Conservation (phyloP, 2,888 invertebrate genomes). For the Polydrusus cervinus region DNA sequence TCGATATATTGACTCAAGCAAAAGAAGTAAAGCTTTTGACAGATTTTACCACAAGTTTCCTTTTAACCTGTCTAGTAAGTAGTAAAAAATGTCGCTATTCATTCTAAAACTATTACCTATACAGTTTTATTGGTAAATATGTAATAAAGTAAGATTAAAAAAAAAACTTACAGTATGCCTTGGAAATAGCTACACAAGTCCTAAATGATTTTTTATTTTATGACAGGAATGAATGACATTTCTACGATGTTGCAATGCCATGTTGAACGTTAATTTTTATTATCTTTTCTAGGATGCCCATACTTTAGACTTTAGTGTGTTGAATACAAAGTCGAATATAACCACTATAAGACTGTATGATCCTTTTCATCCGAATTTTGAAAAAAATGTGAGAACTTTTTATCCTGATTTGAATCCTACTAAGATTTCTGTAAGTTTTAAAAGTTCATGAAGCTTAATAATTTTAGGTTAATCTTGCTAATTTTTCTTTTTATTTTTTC, state of each 20-base stretch:
- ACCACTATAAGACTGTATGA: constrained; percentile 80
- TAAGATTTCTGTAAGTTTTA: constrained; percentile 30
- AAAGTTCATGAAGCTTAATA: background rate
- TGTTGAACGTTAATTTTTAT: too few species aligned
- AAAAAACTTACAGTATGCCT: too few species aligned
- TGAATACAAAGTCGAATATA: constrained; percentile 80
- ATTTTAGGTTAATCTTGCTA: too few species aligned
- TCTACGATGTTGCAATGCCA: too few species aligned
- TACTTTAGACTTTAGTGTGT: constrained; percentile 75
- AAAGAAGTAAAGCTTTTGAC: constrained; percentile 86
- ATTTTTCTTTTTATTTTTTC: too few species aligned
- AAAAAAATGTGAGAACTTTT: constrained; percentile 10
- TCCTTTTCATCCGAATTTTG: constrained; percentile 69
- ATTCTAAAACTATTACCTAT: background rate
- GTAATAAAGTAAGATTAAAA: too few species aligned
- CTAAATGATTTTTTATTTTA: too few species aligned
- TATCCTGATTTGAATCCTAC: constrained; percentile 15
- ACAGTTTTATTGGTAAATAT: background rate
- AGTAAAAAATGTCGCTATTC: background rate
- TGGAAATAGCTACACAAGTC: too few species aligned
- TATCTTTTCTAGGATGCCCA: constrained; percentile 75
- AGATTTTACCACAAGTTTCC: constrained; percentile 78
- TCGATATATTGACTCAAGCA: constrained; percentile 78
- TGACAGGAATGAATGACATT: too few species aligned
- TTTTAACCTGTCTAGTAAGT: constrained; percentile 78